These are phyloP conservation scores for Planiliza haematocheilus DNA, from an alignment of 2,113 vertebrate genomes.

Conservation along the genomic window DNA sequence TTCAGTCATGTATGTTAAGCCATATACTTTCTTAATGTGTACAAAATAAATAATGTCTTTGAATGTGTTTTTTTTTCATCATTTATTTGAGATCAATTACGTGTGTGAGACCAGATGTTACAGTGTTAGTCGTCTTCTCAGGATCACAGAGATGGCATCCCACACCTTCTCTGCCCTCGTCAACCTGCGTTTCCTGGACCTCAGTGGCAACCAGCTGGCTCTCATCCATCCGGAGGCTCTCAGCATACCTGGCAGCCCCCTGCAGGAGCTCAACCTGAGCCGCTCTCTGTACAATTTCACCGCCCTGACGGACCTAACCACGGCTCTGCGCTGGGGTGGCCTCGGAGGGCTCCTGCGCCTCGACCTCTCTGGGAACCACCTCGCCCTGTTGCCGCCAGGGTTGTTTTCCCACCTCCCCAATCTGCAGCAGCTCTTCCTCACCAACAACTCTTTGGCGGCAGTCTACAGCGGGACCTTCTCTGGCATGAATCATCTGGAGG, in stretches of 20 bases:
- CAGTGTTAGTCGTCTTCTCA: conserved; percentile 62
- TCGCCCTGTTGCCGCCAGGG: conserved; percentile 67
- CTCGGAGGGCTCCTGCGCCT: conserved; percentile 69
- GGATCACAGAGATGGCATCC: conserved; percentile 79
- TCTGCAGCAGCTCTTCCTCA: conserved; percentile 75
- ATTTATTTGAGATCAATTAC: neutral
- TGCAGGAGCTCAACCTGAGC: conserved; percentile 85
- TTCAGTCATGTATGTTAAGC: conserved; percentile 30
- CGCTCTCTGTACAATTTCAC: conserved; percentile 79
- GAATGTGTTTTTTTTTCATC: conserved; percentile 5
- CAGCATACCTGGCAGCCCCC: conserved; percentile 76
- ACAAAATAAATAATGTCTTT: conserved; percentile 45
- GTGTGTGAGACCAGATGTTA: conserved; percentile 18
- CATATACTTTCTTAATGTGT: conserved; percentile 37
- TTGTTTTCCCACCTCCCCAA: conserved; percentile 68
- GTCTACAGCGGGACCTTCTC: conserved; percentile 81
- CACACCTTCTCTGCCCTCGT: conserved; percentile 78
- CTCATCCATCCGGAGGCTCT: conserved; percentile 84
- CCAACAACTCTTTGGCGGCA: conserved; percentile 81
- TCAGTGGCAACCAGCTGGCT: conserved; percentile 79
- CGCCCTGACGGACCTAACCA: conserved; percentile 70
- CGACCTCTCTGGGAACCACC: conserved; percentile 78
- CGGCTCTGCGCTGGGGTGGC: conserved; percentile 73
- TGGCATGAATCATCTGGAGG: conserved; percentile 73
- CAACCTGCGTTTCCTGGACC: conserved; percentile 79